Evolutionary conservation across 2,888 invertebrate genomes (phyloP).

Genomic region (Drosophila quinaria): DNA sequence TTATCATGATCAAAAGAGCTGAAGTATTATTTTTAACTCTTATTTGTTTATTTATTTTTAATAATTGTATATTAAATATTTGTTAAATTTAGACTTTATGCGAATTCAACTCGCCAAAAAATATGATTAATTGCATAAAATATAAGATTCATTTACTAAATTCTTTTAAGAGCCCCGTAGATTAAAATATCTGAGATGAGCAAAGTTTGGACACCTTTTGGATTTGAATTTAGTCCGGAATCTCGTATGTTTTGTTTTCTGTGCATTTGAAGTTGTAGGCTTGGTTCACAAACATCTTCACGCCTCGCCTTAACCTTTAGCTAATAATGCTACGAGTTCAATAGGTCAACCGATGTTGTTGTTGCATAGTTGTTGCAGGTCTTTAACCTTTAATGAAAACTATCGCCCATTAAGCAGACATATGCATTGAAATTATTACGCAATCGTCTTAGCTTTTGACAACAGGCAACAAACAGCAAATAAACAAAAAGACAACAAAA

Average conservation of each 20-base stretch:
- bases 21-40: too few relatives aligned
- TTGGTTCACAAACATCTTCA: neutral
- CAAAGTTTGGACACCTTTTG: too few relatives aligned
- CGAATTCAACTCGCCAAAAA: too few relatives aligned
- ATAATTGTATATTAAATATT: too few relatives aligned
- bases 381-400: constrained; percentile 45
- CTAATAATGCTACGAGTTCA: neutral
- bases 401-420: constrained; percentile 23
- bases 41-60: too few relatives aligned
- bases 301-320: constrained; percentile 5
- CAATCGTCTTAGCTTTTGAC: constrained; percentile 56
- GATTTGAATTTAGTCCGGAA: neutral
- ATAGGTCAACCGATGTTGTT: neutral
- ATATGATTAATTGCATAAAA: too few relatives aligned
- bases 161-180: too few relatives aligned
- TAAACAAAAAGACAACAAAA: constrained; percentile 17
- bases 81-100: too few relatives aligned
- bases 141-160: too few relatives aligned
- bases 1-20: too few relatives aligned
- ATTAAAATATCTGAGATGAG: neutral
- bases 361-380: neutral
- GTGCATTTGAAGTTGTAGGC: neutral
- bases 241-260: neutral
- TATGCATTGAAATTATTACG: constrained; percentile 46
- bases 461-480: constrained; percentile 21